A percentile compares a stretch with the other conserved stretches of the same genome.
phyloP scores from a whole-genome alignment of 2,888 invertebrate species.

The Eretmocerus hayati region DNA sequence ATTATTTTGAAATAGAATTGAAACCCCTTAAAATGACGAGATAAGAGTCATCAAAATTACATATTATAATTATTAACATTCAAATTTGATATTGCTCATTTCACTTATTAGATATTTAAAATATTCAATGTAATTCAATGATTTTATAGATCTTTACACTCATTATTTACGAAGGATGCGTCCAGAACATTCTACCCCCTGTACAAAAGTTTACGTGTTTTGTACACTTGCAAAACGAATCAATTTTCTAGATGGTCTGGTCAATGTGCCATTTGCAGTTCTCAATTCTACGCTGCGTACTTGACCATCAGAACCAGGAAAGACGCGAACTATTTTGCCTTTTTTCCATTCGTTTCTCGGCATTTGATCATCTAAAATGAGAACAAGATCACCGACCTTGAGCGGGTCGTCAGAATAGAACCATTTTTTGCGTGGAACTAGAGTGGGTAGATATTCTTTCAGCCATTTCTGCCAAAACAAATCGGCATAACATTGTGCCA shows the following conservation, averaged over 20 bases:
- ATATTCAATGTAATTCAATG: no score
- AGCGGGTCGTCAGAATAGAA: not conserved
- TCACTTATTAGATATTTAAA: no score
- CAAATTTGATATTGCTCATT: no score
- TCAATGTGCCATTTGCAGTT: not conserved
- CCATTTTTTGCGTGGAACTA: not conserved
- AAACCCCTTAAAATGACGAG: no score
- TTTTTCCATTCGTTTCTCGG: not conserved
- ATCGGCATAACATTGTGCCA: no score
- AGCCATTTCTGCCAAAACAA: not conserved
- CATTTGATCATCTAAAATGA: not conserved
- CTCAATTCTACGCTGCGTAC: not conserved
- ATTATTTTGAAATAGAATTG: no score
- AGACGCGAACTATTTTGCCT: not conserved
- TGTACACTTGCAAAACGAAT: not conserved
- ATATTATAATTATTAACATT: no score
- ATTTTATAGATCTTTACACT: no score
- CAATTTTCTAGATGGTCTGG: not conserved
- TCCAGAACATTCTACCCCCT: not conserved
- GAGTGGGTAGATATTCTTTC: not conserved
- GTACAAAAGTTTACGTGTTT: not conserved
- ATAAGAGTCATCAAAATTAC: no score
- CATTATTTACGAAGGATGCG: no score
- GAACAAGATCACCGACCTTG: not conserved
- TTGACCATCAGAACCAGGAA: no score